Conservation (phyloP, 2,888 invertebrate genomes). For the Ectemnius cavifrons region DNA sequence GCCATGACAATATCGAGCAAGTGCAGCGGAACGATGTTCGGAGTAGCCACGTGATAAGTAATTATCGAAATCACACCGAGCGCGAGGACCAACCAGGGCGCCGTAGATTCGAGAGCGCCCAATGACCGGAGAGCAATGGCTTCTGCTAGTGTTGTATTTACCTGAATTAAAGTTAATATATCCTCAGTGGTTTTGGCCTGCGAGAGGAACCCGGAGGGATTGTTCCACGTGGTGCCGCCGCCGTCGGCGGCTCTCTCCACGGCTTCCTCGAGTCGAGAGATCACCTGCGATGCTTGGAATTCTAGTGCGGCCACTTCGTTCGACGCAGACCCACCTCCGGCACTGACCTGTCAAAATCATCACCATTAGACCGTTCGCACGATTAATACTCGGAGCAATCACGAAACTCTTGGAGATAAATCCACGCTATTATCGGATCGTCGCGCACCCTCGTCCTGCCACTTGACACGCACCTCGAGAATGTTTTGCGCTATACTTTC, state of each 20-base stretch:
- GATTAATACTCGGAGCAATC: slow-evolving; percentile 14
- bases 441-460: slow-evolving; percentile 32
- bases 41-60: slow-evolving; percentile 48
- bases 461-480: slow-evolving; percentile 68
- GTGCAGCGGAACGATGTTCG: slow-evolving; percentile 21
- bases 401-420: no score
- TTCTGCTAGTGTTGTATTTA: slow-evolving; percentile 50
- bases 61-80: slow-evolving; percentile 5
- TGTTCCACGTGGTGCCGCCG: slow-evolving; percentile 79
- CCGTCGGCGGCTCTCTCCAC: slow-evolving; percentile 77
- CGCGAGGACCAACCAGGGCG: slow-evolving; percentile 15
- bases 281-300: slow-evolving; percentile 86
- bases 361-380: slow-evolving; percentile 3
- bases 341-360: slow-evolving; percentile 75
- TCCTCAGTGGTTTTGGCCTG: slow-evolving; percentile 80
- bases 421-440: slow-evolving; percentile 19
- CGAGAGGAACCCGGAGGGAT: slow-evolving; percentile 80
- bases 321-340: slow-evolving; percentile 52
- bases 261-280: slow-evolving; percentile 85
- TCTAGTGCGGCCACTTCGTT: slow-evolving; percentile 79
- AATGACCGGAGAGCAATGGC: slow-evolving; percentile 47
- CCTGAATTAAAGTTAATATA: slow-evolving; percentile 79
- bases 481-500: slow-evolving; percentile 70
- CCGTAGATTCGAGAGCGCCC: slow-evolving; percentile 16
- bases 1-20: slow-evolving; percentile 5